Percentiles rank a stretch among this genome's conserved stretches.
phyloP scores from a whole-genome alignment of 2,888 invertebrate species.

The Schizaphis graminum region DNA sequence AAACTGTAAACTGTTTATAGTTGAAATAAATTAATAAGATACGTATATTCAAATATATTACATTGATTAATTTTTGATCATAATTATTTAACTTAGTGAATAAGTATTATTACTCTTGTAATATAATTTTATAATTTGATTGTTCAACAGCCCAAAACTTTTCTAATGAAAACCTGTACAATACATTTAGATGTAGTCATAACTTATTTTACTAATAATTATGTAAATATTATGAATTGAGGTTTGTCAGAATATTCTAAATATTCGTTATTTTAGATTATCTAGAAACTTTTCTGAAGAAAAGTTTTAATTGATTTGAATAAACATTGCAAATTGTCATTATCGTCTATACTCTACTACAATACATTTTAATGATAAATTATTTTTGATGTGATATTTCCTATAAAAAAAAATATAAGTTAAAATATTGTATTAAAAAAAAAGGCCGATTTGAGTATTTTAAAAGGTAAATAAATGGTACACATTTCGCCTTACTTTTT shows the following conservation, averaged over 20 bases:
- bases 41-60: neutral
- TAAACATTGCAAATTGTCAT: neutral
- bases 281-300: neutral
- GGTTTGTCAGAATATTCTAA: neutral
- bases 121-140: neutral
- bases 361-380: neutral
- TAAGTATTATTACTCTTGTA: neutral
- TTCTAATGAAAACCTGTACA: neutral
- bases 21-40: neutral
- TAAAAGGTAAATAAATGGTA: slow-evolving; percentile 43
- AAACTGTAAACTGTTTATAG: neutral
- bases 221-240: neutral
- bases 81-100: neutral
- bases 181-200: neutral
- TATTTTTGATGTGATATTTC: neutral
- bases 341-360: neutral
- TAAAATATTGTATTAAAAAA: neutral
- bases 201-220: neutral
- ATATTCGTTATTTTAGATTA: neutral
- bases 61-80: neutral
- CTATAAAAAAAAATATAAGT: neutral
- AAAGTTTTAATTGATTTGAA: slow-evolving; percentile 2
- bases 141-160: neutral
- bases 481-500: slow-evolving; percentile 52
- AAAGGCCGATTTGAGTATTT: slow-evolving; percentile 61